A percentile compares a stretch with the other conserved stretches of the same genome.
Conservation (phyloP, 1,140 invertebrate genomes). For the Micrasema minimum region DNA sequence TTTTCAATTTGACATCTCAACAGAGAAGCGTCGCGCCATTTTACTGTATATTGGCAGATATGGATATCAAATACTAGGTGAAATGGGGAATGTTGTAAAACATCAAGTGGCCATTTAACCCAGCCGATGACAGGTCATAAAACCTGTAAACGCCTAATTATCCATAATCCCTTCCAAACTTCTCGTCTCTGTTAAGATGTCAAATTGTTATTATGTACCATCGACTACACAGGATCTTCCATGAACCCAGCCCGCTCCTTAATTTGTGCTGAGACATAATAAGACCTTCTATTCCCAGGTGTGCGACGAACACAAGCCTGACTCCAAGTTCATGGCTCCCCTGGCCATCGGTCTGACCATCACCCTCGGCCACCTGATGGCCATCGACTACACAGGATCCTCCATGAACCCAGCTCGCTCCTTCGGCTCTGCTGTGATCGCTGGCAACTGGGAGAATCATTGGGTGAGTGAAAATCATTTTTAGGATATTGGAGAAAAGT, state of each 20-base stretch:
- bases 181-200: too few relatives aligned
- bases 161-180: too few relatives aligned
- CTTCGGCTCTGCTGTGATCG: conserved; percentile 86
- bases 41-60: too few relatives aligned
- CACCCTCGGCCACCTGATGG: conserved; percentile 86
- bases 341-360: conserved; percentile 91
- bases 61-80: too few relatives aligned
- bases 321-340: conserved; percentile 84
- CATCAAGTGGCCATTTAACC: too few relatives aligned
- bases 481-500: too few relatives aligned
- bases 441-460: conserved; percentile 78
- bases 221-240: conserved; percentile 84
- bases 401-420: conserved; percentile 92
- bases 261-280: background rate
- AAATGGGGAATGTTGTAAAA: too few relatives aligned
- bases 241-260: conserved; percentile 92
- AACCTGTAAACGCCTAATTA: too few relatives aligned
- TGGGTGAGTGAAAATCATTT: conserved; percentile 77
- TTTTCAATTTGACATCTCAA: too few relatives aligned
- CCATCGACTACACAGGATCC: conserved; percentile 85
- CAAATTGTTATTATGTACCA: conserved; percentile 63
- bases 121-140: too few relatives aligned
- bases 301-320: conserved; percentile 69
- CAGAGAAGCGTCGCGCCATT: too few relatives aligned
- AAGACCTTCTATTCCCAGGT: conserved; percentile 56